Evolutionary conservation across 2,113 vertebrate species (phyloP).

Genomic region (Varanus komodoensis): DNA sequence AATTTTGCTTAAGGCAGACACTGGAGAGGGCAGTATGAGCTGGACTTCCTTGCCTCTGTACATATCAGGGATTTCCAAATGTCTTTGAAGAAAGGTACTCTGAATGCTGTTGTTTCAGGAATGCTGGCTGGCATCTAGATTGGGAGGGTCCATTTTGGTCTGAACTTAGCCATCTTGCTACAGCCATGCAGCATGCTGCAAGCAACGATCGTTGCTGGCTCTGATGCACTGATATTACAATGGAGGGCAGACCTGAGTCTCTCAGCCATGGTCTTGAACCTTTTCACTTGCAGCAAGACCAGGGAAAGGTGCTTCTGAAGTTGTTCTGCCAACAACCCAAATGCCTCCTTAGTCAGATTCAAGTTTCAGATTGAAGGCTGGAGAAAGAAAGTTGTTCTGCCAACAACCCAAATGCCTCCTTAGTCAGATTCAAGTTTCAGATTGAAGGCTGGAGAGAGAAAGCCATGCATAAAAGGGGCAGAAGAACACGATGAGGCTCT

Average conservation of each 20-base stretch:
- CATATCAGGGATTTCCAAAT: not conserved
- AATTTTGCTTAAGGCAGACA: not conserved
- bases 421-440: constrained; percentile 22
- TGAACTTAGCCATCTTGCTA: not conserved
- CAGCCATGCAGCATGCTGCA: not conserved
- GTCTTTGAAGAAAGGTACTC: not conserved
- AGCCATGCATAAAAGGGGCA: not conserved
- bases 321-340: rapidly evolving
- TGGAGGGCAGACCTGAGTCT: not conserved
- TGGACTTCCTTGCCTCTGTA: not conserved
- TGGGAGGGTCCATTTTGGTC: not conserved
- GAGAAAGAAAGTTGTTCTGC: not conserved
- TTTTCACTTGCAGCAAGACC: not conserved
- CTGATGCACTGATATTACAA: rapidly evolving
- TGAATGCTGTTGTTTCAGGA: not conserved
- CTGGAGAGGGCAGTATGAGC: not conserved
- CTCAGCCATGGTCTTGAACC: not conserved
- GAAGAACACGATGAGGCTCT: not conserved
- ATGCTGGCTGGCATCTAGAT: not conserved
- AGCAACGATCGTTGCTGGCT: not conserved
- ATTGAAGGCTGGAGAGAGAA: not conserved
- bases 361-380: constrained; percentile 3
- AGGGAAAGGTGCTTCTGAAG: not conserved
- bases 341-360: constrained; percentile 12
- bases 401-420: not conserved